Evolutionary conservation across 1,140 invertebrate genomes (phyloP), one percentile per base, ranked within the genome.

Genomic region (Dendroctonus ponderosae): DNA sequence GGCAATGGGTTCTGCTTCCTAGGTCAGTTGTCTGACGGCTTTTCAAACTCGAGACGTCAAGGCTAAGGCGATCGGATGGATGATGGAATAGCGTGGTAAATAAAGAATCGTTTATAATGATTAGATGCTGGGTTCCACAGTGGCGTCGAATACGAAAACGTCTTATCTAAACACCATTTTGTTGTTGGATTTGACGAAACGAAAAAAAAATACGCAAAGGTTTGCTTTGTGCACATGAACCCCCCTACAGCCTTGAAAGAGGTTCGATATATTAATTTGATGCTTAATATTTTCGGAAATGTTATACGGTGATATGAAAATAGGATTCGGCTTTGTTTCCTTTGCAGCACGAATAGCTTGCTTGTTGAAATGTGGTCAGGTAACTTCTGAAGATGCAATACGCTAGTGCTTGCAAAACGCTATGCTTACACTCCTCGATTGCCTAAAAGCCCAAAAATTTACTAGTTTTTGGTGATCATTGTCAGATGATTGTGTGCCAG

Each of bases 31-130:
- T 66, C 64, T 59, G 64, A 66, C 64, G 48, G 57, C 56, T 66
- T 66, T 66, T 66, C 64, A 66, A 66, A 59, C 48, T 52, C 56
- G 56, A 53, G 64, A 66, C 64, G 64, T 66, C 64, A 66, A 66
- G 64, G 64, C 42, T 66, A 66, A 66, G 64, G 12, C 64, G 56
- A 61, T 52, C 56, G 48, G 64, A 66, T 53, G 53, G 64, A 66
- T 66, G 64, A 66, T 61, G 64, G 64, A 66, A 66, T 66, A 58
- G 56, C 62, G 62, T 57, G 52, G 54, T 65, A 65, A 65, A 65
- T 65, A 65, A 58, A 65, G 62, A 65, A 58, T 65, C 62, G 61
- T 65, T 59, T 62, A 57, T 65, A 65, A 63, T 53, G 61, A 63
- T 63, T 63, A 54, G 61, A 63, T 54, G 26, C 48, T 56, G 12